These are phyloP conservation scores for Caenorhabditis panamensis DNA, from an alignment of 2,888 invertebrate genomes.

Conservation along the genomic window DNA sequence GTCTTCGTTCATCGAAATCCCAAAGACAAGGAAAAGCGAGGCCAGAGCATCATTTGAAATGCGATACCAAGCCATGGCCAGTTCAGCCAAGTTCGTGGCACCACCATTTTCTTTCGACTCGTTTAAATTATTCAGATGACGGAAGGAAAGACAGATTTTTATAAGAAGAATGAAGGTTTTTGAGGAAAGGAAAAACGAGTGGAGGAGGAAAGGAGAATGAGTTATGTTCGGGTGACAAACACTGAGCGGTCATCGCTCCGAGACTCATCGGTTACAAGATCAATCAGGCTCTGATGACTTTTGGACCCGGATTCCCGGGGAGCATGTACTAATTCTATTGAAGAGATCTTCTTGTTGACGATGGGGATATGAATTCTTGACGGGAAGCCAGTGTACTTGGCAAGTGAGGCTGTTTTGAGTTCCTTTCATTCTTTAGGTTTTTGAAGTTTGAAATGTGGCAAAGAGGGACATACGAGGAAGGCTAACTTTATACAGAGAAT, in stretches of 20 bases:
- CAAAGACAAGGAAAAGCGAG: constrained; percentile 20
- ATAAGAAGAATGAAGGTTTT: background rate
- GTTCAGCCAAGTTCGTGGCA: constrained; percentile 27
- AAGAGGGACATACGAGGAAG: too few species aligned
- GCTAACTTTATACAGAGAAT: too few species aligned
- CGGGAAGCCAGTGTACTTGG: too few species aligned
- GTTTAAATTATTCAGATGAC: constrained; percentile 46
- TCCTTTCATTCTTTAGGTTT: too few species aligned
- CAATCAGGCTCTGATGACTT: background rate
- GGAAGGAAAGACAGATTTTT: constrained; percentile 1
- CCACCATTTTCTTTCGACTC: constrained; percentile 21
- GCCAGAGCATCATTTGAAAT: constrained; percentile 26
- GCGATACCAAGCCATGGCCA: too few species aligned
- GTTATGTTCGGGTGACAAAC: background rate
- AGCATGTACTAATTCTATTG: background rate
- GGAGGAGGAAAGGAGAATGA: constrained; percentile 3
- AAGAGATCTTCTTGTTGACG: background rate
- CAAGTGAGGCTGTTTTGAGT: too few species aligned
- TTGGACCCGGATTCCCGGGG: background rate
- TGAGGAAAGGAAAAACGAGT: background rate
- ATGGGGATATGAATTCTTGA: background rate
- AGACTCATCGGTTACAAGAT: background rate
- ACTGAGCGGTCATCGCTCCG: background rate
- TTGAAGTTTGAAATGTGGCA: too few species aligned
- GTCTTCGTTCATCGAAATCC: constrained; percentile 30